Base-by-base conservation (phyloP, 1,140 invertebrate species). In the Ridgeia piscesae region DNA sequence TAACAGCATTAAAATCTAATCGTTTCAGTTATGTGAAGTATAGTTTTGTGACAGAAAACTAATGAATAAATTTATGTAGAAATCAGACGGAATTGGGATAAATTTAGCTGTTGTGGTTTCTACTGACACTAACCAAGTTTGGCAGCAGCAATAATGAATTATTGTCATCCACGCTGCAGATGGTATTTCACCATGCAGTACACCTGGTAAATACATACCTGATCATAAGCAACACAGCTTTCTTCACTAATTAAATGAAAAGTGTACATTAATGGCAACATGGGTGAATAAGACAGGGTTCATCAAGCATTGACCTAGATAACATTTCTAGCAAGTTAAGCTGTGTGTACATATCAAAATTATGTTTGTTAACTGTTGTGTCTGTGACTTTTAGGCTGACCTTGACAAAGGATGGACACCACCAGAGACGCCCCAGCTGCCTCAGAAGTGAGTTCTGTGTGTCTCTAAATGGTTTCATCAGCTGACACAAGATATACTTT, bases 321-420 rank as follows among this genome's bases (percentile, higher is more conserved):
- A 77, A 77, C 58, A 77, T 77, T 77, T 77, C 58, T 77, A 31
- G 58, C 14, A 27, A 77, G 27, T 77, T 77, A 17, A 4, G 17
- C 11, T 0, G 2, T 31, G 14, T 77, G 14, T 77, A 77, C 27
- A 27, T 77, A 77, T 77, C 4, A 42, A 11, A 6, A 11, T 42
- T 6, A 42, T 42, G 11, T 6, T 42, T 42, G 42, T 42, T 42
- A 42, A 4, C 42, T 92, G 21, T 50, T 88, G 2, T 77, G 4
- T 31, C 88, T 33, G 34, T 88, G 93, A 93, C 42, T 93, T 94
- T 6, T 92, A 95, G 94, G 94, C 94, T 93, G 92, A 94, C 48
- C 91, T 95, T 48, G 95, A 95, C 27, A 93, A 91, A 88, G 94
- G 94, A 27, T 95, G 95, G 95, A 94, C 93, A 89, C 95, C 95